These are phyloP conservation scores for Quadroppia sp. DNA, from an alignment of 2,888 invertebrate species.

Conservation along the genomic window DNA sequence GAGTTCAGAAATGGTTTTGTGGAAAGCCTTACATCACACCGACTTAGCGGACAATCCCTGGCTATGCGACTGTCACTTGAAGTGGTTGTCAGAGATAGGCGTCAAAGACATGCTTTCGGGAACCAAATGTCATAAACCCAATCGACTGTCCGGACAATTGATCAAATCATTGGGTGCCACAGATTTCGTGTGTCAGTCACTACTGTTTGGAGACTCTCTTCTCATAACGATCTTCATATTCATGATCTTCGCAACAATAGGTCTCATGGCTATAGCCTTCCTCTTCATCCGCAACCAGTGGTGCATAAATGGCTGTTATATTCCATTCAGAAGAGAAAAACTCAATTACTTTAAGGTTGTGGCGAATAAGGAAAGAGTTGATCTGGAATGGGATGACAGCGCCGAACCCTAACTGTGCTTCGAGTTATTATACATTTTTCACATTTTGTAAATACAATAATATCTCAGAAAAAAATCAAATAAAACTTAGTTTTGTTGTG, in stretches of 20 bases:
- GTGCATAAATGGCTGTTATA: slow-evolving; percentile 3
- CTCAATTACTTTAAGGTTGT: slow-evolving; percentile 34
- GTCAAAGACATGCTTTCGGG: background rate
- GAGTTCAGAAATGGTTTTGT: slow-evolving; percentile 3
- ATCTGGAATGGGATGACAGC: slow-evolving; percentile 40
- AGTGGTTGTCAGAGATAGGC: slow-evolving; percentile 15
- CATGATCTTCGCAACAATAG: background rate
- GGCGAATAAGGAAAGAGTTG: slow-evolving; percentile 29
- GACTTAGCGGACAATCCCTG: slow-evolving; percentile 39
- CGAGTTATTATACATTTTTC: background rate
- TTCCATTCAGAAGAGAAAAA: slow-evolving; percentile 12
- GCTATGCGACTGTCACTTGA: slow-evolving; percentile 38
- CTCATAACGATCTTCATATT: background rate
- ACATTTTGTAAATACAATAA: background rate
- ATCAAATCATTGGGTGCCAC: background rate
- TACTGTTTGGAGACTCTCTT: slow-evolving; percentile 2
- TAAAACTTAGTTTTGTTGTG: no score
- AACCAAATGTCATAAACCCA: slow-evolving; percentile 21
- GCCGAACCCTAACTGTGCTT: slow-evolving; percentile 29
- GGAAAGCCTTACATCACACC: slow-evolving; percentile 20
- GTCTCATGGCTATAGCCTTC: background rate
- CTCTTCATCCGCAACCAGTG: background rate
- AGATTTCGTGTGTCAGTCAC: slow-evolving; percentile 23
- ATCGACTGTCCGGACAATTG: slow-evolving; percentile 11
- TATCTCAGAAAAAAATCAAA: no score